Conservation (phyloP, 2,888 invertebrate species). For the Bruchidius siliquastri region DNA sequence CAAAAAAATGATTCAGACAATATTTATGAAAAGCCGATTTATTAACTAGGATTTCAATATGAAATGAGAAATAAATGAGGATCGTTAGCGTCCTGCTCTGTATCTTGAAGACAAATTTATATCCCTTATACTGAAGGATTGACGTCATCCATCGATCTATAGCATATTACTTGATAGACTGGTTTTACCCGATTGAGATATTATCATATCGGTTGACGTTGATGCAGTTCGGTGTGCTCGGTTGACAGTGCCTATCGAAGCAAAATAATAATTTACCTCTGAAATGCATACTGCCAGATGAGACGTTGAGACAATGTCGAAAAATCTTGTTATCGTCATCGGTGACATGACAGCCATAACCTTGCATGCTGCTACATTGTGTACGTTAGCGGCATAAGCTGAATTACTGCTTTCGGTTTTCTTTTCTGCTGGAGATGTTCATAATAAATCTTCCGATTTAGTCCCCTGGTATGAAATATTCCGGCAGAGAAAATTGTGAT, state of each 20-base stretch:
- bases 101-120: slow-evolving; percentile 22
- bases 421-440: no score
- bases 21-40: no score
- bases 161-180: slow-evolving; percentile 30
- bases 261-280: slow-evolving; percentile 18
- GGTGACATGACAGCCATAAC: neutral
- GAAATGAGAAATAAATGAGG: no score
- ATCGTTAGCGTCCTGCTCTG: no score
- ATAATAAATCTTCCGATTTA: no score
- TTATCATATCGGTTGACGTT: slow-evolving; percentile 31
- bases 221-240: slow-evolving; percentile 21
- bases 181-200: slow-evolving; percentile 35
- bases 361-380: neutral
- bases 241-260: slow-evolving; percentile 23
- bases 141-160: slow-evolving; percentile 20
- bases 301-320: slow-evolving; percentile 14
- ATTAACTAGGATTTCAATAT: no score
- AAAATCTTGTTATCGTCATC: slow-evolving; percentile 2
- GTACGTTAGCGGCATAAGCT: neutral
- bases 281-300: slow-evolving; percentile 16
- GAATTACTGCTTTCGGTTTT: no score
- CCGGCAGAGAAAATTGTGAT: no score
- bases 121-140: slow-evolving; percentile 7
- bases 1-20: no score
- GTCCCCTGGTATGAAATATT: no score